Percentiles rank a stretch among this genome's conserved stretches.
Evolutionary conservation across 2,797 vertebrate species (phyloP).

Genomic region (Choloepus didactylus): DNA sequence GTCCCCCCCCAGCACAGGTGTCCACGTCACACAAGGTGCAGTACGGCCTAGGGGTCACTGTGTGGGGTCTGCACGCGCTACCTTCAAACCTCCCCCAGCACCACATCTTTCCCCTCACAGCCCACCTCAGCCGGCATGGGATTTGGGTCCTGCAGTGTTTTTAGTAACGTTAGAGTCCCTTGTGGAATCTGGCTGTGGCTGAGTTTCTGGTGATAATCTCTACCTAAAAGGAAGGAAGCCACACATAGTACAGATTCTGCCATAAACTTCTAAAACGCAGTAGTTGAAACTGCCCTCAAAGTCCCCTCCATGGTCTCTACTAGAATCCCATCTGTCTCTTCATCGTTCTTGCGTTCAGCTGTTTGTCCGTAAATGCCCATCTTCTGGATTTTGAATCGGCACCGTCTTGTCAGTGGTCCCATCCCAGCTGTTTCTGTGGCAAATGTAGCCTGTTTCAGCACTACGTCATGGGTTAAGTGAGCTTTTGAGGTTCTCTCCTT

Average conservation of each 20-base stretch:
- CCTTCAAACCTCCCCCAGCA: not conserved
- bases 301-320: not conserved
- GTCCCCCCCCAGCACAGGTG: not conserved
- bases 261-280: not conserved
- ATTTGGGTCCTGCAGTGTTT: not conserved
- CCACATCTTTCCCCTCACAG: rapidly evolving
- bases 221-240: not conserved
- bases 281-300: not conserved
- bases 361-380: not conserved
- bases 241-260: not conserved
- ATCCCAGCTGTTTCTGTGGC: not conserved
- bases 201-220: not conserved
- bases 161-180: not conserved
- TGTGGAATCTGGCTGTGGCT: not conserved
- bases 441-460: too few species aligned
- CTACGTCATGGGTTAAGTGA: not conserved
- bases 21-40: not conserved
- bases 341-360: not conserved
- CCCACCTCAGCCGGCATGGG: rapidly evolving
- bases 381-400: not conserved
- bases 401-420: not conserved
- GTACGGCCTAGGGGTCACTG: not conserved
- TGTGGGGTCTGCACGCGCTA: not conserved
- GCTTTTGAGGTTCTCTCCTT: not conserved
- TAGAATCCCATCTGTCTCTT: not conserved